Base-by-base conservation (phyloP, 37 sponge, comb jelly and placozoan genomes). In the Beroe forskalii region DNA sequence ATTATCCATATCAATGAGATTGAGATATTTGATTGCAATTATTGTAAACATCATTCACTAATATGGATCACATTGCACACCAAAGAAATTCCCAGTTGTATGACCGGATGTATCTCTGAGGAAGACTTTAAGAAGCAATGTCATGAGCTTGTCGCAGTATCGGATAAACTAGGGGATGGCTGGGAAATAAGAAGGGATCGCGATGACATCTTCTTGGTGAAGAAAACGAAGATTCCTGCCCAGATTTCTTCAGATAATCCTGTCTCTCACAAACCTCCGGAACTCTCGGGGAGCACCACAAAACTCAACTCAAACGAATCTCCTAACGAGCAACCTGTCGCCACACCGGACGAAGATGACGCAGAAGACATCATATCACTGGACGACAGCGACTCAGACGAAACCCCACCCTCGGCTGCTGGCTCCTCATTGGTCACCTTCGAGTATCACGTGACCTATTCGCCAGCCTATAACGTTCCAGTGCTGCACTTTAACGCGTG, bases 361-460 rank as follows among this genome's bases (percentile, higher is more conserved):
- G 27, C 36, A 36, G 72, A 69, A 2, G 39, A 32, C 4, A 2
- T 32, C 9, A 32, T 36, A 33, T 32, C 72, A 2, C 36, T 69
- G 1, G 38, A 32, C 12, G 72, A 69, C 72, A 12, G 37, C 4
- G 72, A 69, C 9, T 9, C 72, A 28, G 6, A 0, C 38, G 6
- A 27, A 1, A 36, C 32, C 39, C 19, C 72, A 33, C 38, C 72
- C 72, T 35, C 72, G 8, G 12, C 55, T 12, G 6, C 55, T 48
- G 20, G 20, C 17, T 43, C 86, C 48, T 38, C 37, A 23, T 14
- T 80, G 27, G 27, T 80, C 28, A 80, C 86, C 0, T 91, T 35
- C 35, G 94, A 94, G 60, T 97, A 97, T 76, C 96, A 95, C 72
- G 89, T 95, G 41, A 89, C 94, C 20, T 94, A 94, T 90, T 93